Evolutionary conservation across 2,797 vertebrate genomes (phyloP), one percentile per base, ranked within the genome.

Genomic region (Paramormyrops hopkinsi): DNA sequence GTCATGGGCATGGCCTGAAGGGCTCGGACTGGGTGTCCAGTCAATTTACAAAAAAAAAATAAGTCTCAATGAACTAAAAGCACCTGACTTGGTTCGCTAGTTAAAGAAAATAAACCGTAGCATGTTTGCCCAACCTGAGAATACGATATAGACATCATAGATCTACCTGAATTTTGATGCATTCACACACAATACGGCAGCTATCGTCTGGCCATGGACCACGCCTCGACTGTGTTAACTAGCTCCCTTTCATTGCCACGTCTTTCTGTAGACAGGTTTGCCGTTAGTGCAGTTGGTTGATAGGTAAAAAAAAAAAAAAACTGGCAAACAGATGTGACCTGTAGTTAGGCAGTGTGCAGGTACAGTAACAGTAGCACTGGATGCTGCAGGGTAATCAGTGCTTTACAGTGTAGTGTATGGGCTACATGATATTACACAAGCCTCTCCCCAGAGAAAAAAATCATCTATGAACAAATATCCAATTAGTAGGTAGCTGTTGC

Each of bases 401-500:
- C 46, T 51, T 46, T 22, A 50, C n/a, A 51, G 48, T 84, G 19
- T 29, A 22, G 19, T 46, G 12, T 5, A 33, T 29, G 22, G 83
- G 50, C 22, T 51, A 53, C 25, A 22, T 54, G 83, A 50, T 86
- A 53, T 51, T 33, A 46, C 17, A n/a, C 37, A 79, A 46, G 73
- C 73, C 41, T 79, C 73, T n/a, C 37, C 41, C 33, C 73, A 79
- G 37, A 79, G 73, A 44, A 44, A 41, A 56, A 41, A 79, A n/a
- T 41, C 17, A 79, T 79, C 41, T 44, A 79, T 19, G 17, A 9
- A 46, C 73, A 46, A 41, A 46, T 79, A 79, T n/a, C 22, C 88
- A 88, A 90, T 83, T 88, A 90, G 48, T 65, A 88, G 86, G 76
- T 53, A 88, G 76, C 89, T 37, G 50, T 44, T 84, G 73, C 65